Evolutionary conservation across 2,113 vertebrate genomes (phyloP).

Genomic region (Centrocercus urophasianus): DNA sequence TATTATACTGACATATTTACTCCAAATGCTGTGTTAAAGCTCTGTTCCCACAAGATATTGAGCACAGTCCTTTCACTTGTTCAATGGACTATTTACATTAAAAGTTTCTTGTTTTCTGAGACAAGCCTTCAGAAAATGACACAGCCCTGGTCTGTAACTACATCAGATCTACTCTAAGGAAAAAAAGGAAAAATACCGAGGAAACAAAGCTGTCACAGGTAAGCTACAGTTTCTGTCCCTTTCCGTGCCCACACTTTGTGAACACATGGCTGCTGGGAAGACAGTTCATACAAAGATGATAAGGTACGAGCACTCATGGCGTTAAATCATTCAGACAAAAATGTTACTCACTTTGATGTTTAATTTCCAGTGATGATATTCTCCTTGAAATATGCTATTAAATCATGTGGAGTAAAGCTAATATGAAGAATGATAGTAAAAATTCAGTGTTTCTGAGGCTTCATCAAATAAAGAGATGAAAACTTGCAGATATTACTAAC

Average conservation of each 20-base stretch:
- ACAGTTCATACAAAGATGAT: neutral
- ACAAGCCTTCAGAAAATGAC: neutral
- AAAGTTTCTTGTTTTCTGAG: neutral
- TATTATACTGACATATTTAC: neutral
- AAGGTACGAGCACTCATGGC: neutral
- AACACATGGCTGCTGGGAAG: neutral
- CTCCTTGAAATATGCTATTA: neutral
- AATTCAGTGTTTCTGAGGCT: neutral
- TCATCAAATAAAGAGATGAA: neutral
- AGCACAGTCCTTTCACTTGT: neutral
- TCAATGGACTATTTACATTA: accelerated
- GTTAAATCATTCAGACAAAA: neutral
- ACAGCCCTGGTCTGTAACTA: neutral
- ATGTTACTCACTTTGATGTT: neutral
- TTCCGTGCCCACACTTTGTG: neutral
- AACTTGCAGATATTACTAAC: neutral
- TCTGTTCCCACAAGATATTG: neutral
- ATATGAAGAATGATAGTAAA: neutral
- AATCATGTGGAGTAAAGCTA: neutral
- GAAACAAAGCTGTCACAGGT: neutral
- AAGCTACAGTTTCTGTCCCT: neutral
- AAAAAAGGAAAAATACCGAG: neutral
- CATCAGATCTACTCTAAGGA: neutral
- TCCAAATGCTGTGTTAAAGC: neutral
- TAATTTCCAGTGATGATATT: neutral